Evolutionary conservation across 2,113 vertebrate genomes (phyloP), one percentile per base, ranked within the genome.

Genomic region (Pelecanoides urinatrix): DNA sequence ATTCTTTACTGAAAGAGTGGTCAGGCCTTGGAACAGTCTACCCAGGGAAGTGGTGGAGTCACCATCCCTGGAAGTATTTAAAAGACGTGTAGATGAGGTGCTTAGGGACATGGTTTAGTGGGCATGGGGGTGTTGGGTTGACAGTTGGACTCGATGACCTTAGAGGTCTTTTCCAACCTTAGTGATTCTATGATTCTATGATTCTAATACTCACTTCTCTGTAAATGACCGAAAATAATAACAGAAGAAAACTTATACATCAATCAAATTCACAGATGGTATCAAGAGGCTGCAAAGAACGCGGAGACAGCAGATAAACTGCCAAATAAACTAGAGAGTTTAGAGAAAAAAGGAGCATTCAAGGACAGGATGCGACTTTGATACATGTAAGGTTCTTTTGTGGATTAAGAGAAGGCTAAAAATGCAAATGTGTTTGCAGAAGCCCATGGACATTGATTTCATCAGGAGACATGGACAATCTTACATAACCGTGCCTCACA

Each of bases 181-280:
- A n/a, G n/a, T n/a, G n/a, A n/a, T n/a, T n/a, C n/a, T n/a, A n/a
- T n/a, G n/a, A n/a, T n/a, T n/a, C n/a, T n/a, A n/a, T n/a, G n/a
- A n/a, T n/a, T n/a, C n/a, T 55, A 61, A 82, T 58, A 47, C 22
- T 83, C 25, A 5, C 26, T 92, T 68, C 25, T 83, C 21, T 58
- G 6, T 30, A 90, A 78, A 49, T 80, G 53, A 70, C 72, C 81
- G 66, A 82, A 93, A 96, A 88, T 83, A 92, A 53, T 82, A 83
- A 83, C 16, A 63, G 56, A 86, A 93, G 70, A 75, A 94, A 94
- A 73, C 66, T 66, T 88, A 25, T 22, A 76, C 20, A 53, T 85
- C 78, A 83, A 14, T 95, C 75, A 86, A 62, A 83, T 86, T 86
- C 50, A 66, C 81, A 80, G 95, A 93, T 59, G 71, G 85, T 92